A percentile compares a stretch with the other conserved stretches of the same genome.
Conservation (phyloP, 2,113 vertebrate species). For the Indicator maculatus region DNA sequence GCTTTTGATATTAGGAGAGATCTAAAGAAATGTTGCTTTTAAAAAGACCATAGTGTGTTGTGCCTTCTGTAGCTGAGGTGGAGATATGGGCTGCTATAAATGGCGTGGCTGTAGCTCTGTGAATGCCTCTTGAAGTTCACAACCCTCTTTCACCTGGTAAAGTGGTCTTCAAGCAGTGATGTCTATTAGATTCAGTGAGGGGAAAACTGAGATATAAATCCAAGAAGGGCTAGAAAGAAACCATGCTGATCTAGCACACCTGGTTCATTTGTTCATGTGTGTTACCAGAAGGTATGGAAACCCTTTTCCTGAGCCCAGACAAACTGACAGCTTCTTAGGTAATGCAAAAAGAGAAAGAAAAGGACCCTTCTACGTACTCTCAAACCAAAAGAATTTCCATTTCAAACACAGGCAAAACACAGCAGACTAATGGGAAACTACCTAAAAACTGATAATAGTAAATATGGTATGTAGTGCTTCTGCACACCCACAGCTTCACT, state of each 20-base stretch:
- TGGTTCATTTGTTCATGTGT: not conserved
- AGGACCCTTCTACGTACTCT: not conserved
- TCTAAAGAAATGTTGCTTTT: not conserved
- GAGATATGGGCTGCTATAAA: not conserved
- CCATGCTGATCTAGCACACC: not conserved
- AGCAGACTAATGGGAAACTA: constrained; percentile 12
- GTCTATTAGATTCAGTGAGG: not conserved
- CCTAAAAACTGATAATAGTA: constrained; percentile 39
- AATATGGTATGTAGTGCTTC: constrained; percentile 40
- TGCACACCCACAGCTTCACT: constrained; percentile 59
- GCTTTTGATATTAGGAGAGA: not conserved
- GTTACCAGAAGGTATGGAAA: not conserved
- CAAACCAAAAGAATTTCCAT: not conserved
- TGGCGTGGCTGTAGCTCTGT: not conserved
- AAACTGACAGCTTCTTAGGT: not conserved
- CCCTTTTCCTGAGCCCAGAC: not conserved
- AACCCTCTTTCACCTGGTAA: not conserved
- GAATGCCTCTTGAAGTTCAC: not conserved
- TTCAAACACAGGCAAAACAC: not conserved
- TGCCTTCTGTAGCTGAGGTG: not conserved
- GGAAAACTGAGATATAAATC: not conserved
- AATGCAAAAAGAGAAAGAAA: not conserved
- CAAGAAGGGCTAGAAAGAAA: not conserved
- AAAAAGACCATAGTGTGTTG: not conserved
- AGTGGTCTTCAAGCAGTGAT: not conserved